Base-by-base conservation (phyloP, 2,888 invertebrate species). In the Drosophila multiciliata region DNA sequence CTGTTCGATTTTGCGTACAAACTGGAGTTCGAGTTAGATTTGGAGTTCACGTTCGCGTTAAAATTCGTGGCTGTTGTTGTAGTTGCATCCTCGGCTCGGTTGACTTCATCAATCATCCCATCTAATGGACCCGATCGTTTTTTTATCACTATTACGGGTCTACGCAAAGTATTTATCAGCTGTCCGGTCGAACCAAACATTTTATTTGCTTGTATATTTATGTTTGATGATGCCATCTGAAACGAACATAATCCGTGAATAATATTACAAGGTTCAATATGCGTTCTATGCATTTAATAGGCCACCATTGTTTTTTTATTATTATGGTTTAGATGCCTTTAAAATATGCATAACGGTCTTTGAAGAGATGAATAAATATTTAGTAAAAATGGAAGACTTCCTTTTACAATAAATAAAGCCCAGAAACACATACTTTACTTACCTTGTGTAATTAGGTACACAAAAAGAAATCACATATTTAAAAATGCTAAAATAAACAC, bases 101-200 rank as follows among this genome's bases (percentile, higher is more conserved):
- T 55, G 3, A 91, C 53, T 52, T 89, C 83, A 49, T 78, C 73
- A 11, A 91, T 78, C 29, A 84, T 67, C 0, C 75, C 72, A 53
- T 91, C 88, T 26, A 91, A 73, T 0, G 87, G 90, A 12, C 89
- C 90, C 2, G 90, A 90, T 38, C 81, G 77, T 68, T 91, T 91
- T 40, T 91, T 91, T 9, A 82, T 70, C 26, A 87, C 68, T 32
- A 78, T 40, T 15, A 80, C 53, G n/a, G 89, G 89, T 38, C 67
- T 68, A n/a, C 72, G 78, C 40, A 86, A 63, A 7, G 66, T 75
- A n/a, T 62, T 64, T 8, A n/a, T 15, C 17, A 12, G 12, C 35
- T 55, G 57, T 40, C 32, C 68, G 20, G 55, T 20, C 26, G 40
- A 38, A 54, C 38, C 66, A 29, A 36, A 11, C 42, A 70, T 62